A percentile compares a stretch with the other conserved stretches of the same genome.
phyloP scores from a whole-genome alignment of 2,113 vertebrate genomes.

The Synchiropus splendidus region DNA sequence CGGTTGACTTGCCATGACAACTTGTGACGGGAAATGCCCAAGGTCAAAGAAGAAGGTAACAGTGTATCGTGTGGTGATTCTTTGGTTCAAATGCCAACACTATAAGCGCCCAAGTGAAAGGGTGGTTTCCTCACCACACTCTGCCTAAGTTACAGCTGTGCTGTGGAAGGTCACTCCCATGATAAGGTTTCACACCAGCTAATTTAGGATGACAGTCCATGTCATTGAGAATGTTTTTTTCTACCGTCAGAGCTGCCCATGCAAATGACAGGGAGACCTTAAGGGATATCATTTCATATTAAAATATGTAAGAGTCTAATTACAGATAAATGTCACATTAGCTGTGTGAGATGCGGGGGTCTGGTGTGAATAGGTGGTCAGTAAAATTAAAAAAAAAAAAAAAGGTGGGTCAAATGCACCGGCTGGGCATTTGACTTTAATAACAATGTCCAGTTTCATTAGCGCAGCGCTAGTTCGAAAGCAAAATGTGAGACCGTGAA shows the following conservation, averaged over 20 bases:
- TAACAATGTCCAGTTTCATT: constrained; percentile 36
- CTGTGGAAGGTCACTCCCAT: constrained; percentile 54
- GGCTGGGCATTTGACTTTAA: constrained; percentile 12
- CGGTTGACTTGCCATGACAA: too few species aligned
- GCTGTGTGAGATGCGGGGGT: constrained; percentile 53
- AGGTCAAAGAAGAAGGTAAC: too few species aligned
- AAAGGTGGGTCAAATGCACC: constrained; percentile 5
- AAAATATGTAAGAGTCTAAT: constrained; percentile 68
- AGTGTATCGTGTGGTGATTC: too few species aligned
- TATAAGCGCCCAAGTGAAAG: too few species aligned
- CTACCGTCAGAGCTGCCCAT: constrained; percentile 64
- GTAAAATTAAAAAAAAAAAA: constrained; percentile 1
- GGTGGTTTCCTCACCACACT: constrained; percentile 12
- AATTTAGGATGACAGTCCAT: constrained; percentile 63
- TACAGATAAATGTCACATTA: constrained; percentile 71
- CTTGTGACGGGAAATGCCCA: too few species aligned
- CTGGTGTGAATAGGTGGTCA: constrained; percentile 44
- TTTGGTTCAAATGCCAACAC: too few species aligned
- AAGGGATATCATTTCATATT: constrained; percentile 70
- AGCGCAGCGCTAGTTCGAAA: constrained; percentile 5
- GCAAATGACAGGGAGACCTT: constrained; percentile 69
- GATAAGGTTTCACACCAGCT: constrained; percentile 53
- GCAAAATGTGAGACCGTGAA: too few species aligned
- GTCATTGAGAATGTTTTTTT: constrained; percentile 56
- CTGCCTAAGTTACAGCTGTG: constrained; percentile 22